phyloP scores from a whole-genome alignment of 1,140 invertebrate species.

The Harlomillsia oculata region DNA sequence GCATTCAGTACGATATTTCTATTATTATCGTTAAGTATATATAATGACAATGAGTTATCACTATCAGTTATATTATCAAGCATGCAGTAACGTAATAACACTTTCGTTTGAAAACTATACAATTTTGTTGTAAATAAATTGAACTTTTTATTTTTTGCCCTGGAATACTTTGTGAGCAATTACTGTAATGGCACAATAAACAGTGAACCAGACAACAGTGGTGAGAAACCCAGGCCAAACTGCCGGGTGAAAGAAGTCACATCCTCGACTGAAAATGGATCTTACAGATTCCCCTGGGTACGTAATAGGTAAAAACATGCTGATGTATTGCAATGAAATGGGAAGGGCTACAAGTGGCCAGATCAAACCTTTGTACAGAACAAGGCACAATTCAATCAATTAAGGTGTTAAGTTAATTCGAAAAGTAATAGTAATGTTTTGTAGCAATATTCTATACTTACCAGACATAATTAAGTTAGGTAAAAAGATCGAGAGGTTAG shows the following conservation, averaged over 20 bases:
- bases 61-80: too few relatives aligned
- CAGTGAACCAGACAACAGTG: slow-evolving; percentile 1
- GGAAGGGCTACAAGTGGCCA: slow-evolving; percentile 91
- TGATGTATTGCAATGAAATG: slow-evolving; percentile 58
- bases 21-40: too few relatives aligned
- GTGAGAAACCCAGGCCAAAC: slow-evolving; percentile 18
- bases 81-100: too few relatives aligned
- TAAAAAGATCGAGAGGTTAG: slow-evolving; percentile 42
- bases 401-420: neutral
- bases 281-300: slow-evolving; percentile 81
- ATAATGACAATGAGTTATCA: too few relatives aligned
- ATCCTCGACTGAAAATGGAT: slow-evolving; percentile 79
- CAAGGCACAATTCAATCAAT: neutral
- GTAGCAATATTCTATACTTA: neutral
- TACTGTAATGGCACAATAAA: slow-evolving; percentile 4
- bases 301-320: slow-evolving; percentile 74
- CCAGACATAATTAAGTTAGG: slow-evolving; percentile 22
- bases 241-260: slow-evolving; percentile 50
- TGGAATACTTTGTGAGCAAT: neutral
- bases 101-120: too few relatives aligned
- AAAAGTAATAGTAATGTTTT: neutral
- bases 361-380: slow-evolving; percentile 54
- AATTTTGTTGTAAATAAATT: too few relatives aligned
- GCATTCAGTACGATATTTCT: too few relatives aligned
- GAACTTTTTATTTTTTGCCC: slow-evolving; percentile 1